Percentiles rank a stretch among this genome's conserved stretches.
Evolutionary conservation across 2,888 invertebrate genomes (phyloP).

Genomic region (Yponomeuta plumbellus): DNA sequence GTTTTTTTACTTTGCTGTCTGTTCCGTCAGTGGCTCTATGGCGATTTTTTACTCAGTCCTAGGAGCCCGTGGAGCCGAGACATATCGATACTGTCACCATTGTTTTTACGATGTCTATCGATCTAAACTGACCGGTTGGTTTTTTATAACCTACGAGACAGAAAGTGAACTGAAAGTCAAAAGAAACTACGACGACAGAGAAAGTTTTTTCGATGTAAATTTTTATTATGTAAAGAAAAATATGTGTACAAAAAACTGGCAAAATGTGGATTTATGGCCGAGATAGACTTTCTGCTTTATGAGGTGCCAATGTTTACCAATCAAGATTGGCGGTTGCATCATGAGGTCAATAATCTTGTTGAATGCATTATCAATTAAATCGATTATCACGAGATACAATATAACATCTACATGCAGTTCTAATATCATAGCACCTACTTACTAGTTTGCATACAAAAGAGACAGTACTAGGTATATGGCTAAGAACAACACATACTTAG

Average conservation of each 20-base stretch:
- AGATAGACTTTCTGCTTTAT: not conserved
- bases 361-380: not conserved
- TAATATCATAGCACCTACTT: not conserved
- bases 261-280: not conserved
- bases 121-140: slow-evolving; percentile 8
- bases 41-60: not conserved
- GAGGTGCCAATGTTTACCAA: not conserved
- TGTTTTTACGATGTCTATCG: not conserved
- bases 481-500: no score
- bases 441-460: no score
- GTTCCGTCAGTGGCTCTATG: not conserved
- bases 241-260: not conserved
- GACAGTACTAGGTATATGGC: no score
- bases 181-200: slow-evolving; percentile 9
- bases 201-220: slow-evolving; percentile 12
- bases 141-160: slow-evolving; percentile 8
- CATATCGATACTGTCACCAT: slow-evolving; percentile 13
- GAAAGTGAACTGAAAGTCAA: slow-evolving; percentile 13
- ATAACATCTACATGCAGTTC: not conserved
- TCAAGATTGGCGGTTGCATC: not conserved
- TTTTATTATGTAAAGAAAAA: slow-evolving; percentile 9
- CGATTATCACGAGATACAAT: no score
- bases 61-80: not conserved
- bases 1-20: not conserved
- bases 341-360: not conserved